phyloP scores from a whole-genome alignment of 2,113 vertebrate species.

The Corythaeola cristata region DNA sequence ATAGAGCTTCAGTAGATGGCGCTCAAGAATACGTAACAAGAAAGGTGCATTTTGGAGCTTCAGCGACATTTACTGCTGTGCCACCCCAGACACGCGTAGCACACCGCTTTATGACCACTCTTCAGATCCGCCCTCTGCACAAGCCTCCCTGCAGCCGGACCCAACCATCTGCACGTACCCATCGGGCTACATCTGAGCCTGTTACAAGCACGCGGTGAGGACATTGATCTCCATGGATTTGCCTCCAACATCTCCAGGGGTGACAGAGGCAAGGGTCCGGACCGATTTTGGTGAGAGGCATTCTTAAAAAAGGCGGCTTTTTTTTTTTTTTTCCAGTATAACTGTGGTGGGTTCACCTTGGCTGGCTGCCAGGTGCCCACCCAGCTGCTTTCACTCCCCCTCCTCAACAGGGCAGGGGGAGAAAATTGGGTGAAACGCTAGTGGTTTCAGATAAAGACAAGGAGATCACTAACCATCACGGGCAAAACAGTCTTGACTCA shows the following conservation, averaged over 20 bases:
- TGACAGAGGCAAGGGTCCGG: not conserved
- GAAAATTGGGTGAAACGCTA: not conserved
- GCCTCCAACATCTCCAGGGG: not conserved
- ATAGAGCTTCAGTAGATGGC: not conserved
- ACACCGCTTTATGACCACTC: no score
- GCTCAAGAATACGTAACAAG: not conserved
- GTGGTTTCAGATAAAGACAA: not conserved
- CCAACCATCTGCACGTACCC: not conserved
- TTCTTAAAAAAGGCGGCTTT: not conserved
- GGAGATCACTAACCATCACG: not conserved
- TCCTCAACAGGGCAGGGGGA: not conserved
- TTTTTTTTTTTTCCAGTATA: not conserved
- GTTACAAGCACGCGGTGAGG: no score
- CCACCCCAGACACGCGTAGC: not conserved
- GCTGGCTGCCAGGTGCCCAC: not conserved
- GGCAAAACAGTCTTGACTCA: fast-evolving
- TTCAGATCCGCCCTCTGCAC: not conserved
- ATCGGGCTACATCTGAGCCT: no score
- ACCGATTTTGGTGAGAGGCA: not conserved
- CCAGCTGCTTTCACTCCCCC: not conserved
- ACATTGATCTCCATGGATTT: not conserved
- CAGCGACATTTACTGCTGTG: not conserved
- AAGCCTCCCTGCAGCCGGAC: not conserved
- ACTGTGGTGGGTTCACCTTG: not conserved
- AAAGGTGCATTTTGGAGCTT: fast-evolving